A percentile compares a stretch with the other conserved stretches of the same genome.
phyloP scores from a whole-genome alignment of 2,797 vertebrate genomes.

The Sternarchorhynchus goeldii region DNA sequence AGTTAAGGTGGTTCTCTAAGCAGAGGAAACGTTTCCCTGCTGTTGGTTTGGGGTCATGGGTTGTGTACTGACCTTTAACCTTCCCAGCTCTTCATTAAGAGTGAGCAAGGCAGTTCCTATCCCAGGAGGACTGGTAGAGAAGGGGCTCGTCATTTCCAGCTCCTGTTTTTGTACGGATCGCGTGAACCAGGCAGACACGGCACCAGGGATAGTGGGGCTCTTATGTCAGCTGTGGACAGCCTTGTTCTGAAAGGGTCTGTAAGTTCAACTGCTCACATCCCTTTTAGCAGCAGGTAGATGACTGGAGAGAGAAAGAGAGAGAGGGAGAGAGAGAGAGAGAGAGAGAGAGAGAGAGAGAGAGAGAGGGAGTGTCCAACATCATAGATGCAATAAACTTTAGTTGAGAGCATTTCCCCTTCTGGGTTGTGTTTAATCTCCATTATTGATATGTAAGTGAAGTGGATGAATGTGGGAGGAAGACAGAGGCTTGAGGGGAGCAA shows the following conservation, averaged over 20 bases:
- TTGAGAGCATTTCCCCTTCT: slow-evolving; percentile 48
- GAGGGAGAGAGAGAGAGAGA: not conserved
- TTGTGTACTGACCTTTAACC: not conserved
- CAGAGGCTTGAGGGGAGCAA: slow-evolving; percentile 17
- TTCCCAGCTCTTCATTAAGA: slow-evolving; percentile 27
- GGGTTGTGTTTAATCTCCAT: slow-evolving; percentile 63
- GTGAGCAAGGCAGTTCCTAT: slow-evolving; percentile 7
- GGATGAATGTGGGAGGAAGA: slow-evolving; percentile 39
- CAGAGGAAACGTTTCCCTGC: slow-evolving; percentile 23
- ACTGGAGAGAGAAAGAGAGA: not conserved
- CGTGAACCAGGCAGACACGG: too few species aligned
- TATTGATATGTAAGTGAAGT: slow-evolving; percentile 64
- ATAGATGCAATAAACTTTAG: slow-evolving; percentile 57
- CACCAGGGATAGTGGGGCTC: too few species aligned
- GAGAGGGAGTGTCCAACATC: slow-evolving; percentile 19
- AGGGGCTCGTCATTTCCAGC: not conserved
- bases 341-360: slow-evolving; percentile 11
- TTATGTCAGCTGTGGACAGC: too few species aligned
- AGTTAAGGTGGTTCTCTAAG: not conserved
- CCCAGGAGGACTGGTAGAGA: not conserved
- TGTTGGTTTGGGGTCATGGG: slow-evolving; percentile 18
- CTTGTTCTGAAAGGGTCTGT: too few species aligned
- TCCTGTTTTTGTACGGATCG: too few species aligned
- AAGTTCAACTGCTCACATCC: too few species aligned
- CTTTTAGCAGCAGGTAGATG: too few species aligned